These are phyloP conservation scores for Aelia acuminata DNA, from an alignment of 2,888 invertebrate genomes.

Conservation along the genomic window DNA sequence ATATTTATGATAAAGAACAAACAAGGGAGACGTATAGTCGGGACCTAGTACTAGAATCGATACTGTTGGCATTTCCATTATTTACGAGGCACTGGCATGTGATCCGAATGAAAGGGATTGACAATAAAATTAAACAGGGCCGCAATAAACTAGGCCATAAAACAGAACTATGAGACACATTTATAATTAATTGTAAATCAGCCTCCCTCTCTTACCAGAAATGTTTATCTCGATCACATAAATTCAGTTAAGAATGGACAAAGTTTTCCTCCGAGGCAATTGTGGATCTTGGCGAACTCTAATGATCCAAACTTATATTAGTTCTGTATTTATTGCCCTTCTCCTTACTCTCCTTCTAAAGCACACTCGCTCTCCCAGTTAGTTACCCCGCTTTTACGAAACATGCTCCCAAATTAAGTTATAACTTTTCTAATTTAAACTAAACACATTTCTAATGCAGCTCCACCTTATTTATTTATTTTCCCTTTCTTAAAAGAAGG, in stretches of 20 bases:
- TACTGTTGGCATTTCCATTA: slow-evolving; percentile 41
- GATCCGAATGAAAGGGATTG: neutral
- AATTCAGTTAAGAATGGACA: slow-evolving; percentile 53
- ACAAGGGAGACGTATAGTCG: neutral
- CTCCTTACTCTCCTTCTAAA: slow-evolving; percentile 35
- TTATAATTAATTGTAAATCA: slow-evolving; percentile 59
- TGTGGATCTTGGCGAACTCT: slow-evolving; percentile 58
- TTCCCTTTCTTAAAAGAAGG: slow-evolving; percentile 55
- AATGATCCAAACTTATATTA: slow-evolving; percentile 60
- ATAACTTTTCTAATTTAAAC: slow-evolving; percentile 51
- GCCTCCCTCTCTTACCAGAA: neutral
- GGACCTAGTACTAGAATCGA: slow-evolving; percentile 5
- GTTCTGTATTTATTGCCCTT: slow-evolving; percentile 57
- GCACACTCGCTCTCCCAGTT: slow-evolving; percentile 38
- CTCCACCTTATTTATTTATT: slow-evolving; percentile 61
- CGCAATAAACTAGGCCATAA: slow-evolving; percentile 42
- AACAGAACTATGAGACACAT: slow-evolving; percentile 34
- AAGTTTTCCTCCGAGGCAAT: slow-evolving; percentile 53
- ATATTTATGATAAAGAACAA: neutral
- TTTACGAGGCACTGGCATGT: slow-evolving; percentile 38
- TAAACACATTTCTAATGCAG: slow-evolving; percentile 47
- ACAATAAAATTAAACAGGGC: slow-evolving; percentile 24
- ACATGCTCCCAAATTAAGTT: slow-evolving; percentile 51
- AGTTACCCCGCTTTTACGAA: slow-evolving; percentile 48
- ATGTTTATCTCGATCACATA: slow-evolving; percentile 59